Evolutionary conservation across 2,113 vertebrate genomes (phyloP), one percentile per base, ranked within the genome.

Genomic region (Lagopus leucura): DNA sequence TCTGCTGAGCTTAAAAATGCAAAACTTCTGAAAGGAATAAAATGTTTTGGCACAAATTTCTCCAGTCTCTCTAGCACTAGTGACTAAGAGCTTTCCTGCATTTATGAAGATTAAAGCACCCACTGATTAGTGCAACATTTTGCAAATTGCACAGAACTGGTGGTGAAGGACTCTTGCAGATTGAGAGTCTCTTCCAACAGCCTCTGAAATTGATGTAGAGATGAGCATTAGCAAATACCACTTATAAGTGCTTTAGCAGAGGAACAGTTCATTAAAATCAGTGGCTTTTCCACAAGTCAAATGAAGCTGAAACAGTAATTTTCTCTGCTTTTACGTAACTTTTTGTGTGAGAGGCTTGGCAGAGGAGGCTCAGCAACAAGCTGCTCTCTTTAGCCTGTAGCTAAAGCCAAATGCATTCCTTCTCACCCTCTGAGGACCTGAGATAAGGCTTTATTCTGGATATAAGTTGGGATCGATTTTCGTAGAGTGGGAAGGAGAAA

Each of bases 41-140:
- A 86, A 43, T 67, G 28, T 80, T 86, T 64, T 91, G 64, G 77
- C 12, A 27, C 42, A 25, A 73, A 32, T 83, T 91, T 74, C 21
- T 91, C 9, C 14, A 43, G 42, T 71, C 8, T 19, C 32, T 67
- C 22, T 54, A 82, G 38, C 55, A 34, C 48, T 40, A 64, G 52
- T 60, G 40, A 52, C 38, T 48, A 28, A 81, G 73, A 89, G 73
- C 24, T 91, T 75, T 92, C 43, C 48, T 92, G 72, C 60, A n/a
- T 88, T 94, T 91, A 81, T 65, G 82, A 82, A 90, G 91, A 95
- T 91, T 71, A 91, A 92, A 94, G 65, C 52, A 81, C 71, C 61
- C 80, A 32, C 89, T 92, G 79, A 94, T 96, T 83, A 95, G 88
- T 61, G 65, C 75, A 88, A 78, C 57, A 48, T 54, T 89, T 48